Base-by-base conservation (phyloP, 2,888 invertebrate species). In the Watsonalla cultraria region DNA sequence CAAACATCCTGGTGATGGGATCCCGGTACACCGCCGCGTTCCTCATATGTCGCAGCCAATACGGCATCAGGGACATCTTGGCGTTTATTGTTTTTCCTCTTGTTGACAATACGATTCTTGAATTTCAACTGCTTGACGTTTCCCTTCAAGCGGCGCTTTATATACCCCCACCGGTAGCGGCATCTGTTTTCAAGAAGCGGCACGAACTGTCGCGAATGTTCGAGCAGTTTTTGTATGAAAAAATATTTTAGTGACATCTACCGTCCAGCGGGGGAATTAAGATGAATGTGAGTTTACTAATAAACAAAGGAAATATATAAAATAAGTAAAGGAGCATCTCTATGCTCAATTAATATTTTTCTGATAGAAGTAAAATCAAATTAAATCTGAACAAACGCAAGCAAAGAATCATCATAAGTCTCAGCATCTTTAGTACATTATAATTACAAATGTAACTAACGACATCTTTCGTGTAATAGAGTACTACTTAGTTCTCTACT, bases 61-160 rank as follows among this genome's bases (percentile, higher is more conserved):
- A 89, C 61, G 90, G 90, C 59, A 80, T 64, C 9, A 90, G 72
- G 59, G 89, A 88, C 90, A 90, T 90, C 76, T 81, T 78, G 1
- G 24, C 37, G 37, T 45, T 57, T 53, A 59, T 61, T 48, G 55
- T 66, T 60, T 50, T 51, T 51, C 50, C 55, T 50, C 45, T 35
- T 58, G 46, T 24, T 49, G n/a, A 52, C 54, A 51, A 55, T 54
- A 61, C 54, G 63, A 65, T 72, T 74, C 62, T 68, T 70, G 71
- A 62, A 67, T 68, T 70, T 62, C 59, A 65, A 80, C 70, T 78
- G 71, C 57, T 46, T 70, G 61, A 57, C 52, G 50, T 46, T 57
- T 24, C 50, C 54, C 45, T 56, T 71, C 68, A 65, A 47, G 62
- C 35, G 46, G 15, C 52, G 45, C 42, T 65, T 70, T 84, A 82